Base-by-base conservation (phyloP, 64 coral and sea anemone species). In the Porites australiensis region DNA sequence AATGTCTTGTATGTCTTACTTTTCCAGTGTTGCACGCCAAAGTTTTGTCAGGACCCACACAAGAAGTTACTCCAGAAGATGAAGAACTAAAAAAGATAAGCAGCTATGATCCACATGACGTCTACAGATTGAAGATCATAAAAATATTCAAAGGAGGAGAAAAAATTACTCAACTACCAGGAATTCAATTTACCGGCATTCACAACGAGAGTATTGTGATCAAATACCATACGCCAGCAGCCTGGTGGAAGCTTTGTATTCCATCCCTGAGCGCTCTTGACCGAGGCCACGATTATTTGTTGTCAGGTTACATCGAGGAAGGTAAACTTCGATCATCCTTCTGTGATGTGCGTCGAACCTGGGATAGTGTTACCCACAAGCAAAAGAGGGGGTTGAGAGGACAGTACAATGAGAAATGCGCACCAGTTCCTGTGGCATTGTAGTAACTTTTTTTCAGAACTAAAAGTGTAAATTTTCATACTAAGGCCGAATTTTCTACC, bases 111-210 rank as follows among this genome's bases (percentile, higher is more conserved):
- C 77, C 51, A 5, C 8, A 79, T 79, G 51, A 79, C 3, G 77
- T 79, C 22, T 79, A 79, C 77, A 79, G 50, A 8, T 9, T 79
- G 19, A 79, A 79, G 77, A 59, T 79, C 7, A 12, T 58, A 11
- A 58, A 79, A 79, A 79, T 79, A 58, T 79, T 79, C 51, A 79
- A 79, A 13, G 77, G 51, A 21, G n/a, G 59, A 22, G 52, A 57
- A 27, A 58, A 79, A 3, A 12, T 79, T 2, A 79, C 20, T 11
- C 19, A 58, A 18, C 19, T 79, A n/a, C 77, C 53, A 27, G 77
- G 77, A 22, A 58, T 37, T n/a, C 10, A 23, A 8, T 58, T 13
- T 79, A 9, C 59, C 27, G 77, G 77, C n/a, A 19, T 79, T 58
- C 77, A 52, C n/a, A 54, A 11, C 77, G 3, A 6, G 77, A 22